A percentile compares a stretch with the other conserved stretches of the same genome.
Evolutionary conservation across 2,888 invertebrate species (phyloP).

Genomic region (Acheta domesticus): DNA sequence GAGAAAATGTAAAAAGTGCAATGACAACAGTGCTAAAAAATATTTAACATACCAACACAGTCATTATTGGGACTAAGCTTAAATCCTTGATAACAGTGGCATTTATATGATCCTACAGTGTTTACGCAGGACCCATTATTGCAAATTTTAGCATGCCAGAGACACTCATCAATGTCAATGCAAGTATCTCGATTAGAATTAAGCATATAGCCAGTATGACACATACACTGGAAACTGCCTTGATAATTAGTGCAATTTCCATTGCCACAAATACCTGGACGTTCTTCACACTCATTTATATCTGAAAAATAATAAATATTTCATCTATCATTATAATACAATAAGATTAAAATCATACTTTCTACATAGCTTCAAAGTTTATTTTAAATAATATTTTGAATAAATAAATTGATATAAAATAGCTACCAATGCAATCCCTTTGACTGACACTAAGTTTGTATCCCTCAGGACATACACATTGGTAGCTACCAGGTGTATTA

Average conservation of each 20-base stretch:
- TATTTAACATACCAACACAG: slow-evolving; percentile 60
- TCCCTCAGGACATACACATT: slow-evolving; percentile 68
- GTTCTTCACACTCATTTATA: slow-evolving; percentile 71
- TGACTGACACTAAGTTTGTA: slow-evolving; percentile 57
- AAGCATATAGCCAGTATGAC: slow-evolving; percentile 68
- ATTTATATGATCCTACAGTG: slow-evolving; percentile 65
- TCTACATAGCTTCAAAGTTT: background rate
- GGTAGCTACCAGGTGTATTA: slow-evolving; percentile 74
- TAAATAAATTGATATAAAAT: background rate
- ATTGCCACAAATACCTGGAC: slow-evolving; percentile 64
- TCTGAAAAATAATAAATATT: slow-evolving; percentile 47
- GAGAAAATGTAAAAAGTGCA: background rate
- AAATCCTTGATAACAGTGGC: slow-evolving; percentile 72
- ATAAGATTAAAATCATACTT: no score
- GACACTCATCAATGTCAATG: slow-evolving; percentile 70
- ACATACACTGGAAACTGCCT: slow-evolving; percentile 75
- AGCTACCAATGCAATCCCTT: slow-evolving; percentile 51
- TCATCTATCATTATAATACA: background rate
- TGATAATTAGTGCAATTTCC: slow-evolving; percentile 75
- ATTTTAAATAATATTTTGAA: background rate
- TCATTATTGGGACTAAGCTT: slow-evolving; percentile 74
- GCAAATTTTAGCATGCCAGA: slow-evolving; percentile 67
- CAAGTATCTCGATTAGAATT: slow-evolving; percentile 63
- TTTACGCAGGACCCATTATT: slow-evolving; percentile 75
- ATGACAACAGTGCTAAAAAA: slow-evolving; percentile 25